A percentile compares a stretch with the other conserved stretches of the same genome.
Evolutionary conservation across 2,113 vertebrate species (phyloP).

Genomic region (Pelusios castaneus): DNA sequence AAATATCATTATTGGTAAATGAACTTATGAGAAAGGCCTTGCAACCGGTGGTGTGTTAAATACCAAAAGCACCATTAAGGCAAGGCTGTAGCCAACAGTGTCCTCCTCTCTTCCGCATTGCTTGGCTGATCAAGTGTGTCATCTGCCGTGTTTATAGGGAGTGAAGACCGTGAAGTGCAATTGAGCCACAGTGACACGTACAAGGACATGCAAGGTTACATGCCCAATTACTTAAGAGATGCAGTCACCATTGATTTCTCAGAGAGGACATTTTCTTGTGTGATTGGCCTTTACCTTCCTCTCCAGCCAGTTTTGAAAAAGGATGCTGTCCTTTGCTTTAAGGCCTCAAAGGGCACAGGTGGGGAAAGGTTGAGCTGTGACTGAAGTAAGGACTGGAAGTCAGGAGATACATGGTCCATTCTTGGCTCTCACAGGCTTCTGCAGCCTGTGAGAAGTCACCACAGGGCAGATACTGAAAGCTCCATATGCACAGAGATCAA

Average conservation of each 20-base stretch:
- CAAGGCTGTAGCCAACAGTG: neutral
- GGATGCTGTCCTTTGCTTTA: neutral
- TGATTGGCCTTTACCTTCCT: neutral
- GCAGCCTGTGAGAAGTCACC: neutral
- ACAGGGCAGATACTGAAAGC: neutral
- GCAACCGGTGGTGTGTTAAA: fast-evolving
- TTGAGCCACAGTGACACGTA: neutral
- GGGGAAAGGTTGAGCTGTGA: neutral
- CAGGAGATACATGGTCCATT: neutral
- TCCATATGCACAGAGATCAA: neutral
- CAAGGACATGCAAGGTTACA: fast-evolving
- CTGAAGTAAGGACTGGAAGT: neutral
- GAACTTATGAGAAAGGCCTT: neutral
- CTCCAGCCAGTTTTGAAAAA: neutral
- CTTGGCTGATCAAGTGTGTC: neutral
- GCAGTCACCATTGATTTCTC: neutral
- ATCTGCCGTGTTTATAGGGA: neutral
- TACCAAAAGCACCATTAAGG: neutral
- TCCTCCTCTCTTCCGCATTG: fast-evolving
- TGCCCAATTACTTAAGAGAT: fast-evolving
- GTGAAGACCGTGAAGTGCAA: neutral
- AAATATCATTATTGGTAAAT: neutral
- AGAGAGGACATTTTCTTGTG: neutral
- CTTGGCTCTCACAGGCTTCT: fast-evolving
- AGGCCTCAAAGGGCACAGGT: neutral